Conservation (phyloP, 92 coral and sea anemone species). For the Paramuricea clavata region DNA sequence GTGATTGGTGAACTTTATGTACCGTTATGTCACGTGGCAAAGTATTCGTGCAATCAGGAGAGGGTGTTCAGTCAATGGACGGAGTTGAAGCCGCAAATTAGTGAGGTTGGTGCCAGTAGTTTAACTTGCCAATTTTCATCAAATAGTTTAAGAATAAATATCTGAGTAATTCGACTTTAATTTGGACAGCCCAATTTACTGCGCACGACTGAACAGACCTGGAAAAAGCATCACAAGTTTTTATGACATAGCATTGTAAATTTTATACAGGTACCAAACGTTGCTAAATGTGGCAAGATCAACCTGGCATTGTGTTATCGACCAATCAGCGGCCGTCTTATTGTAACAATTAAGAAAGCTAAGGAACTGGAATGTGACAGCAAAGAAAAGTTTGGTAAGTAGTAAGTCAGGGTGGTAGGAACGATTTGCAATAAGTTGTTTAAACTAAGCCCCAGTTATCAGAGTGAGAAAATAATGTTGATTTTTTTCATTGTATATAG, state of each 20-base stretch:
- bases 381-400: slow-evolving; percentile 36
- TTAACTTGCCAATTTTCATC: not conserved
- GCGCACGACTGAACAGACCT: too few species aligned
- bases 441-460: too few species aligned
- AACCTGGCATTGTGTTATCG: slow-evolving; percentile 96
- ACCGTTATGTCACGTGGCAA: slow-evolving; percentile 82
- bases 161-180: too few species aligned
- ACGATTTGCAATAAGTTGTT: not conserved
- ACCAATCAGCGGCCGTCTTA: slow-evolving; percentile 99
- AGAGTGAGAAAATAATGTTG: too few species aligned
- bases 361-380: slow-evolving; percentile 86
- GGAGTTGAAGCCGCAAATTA: slow-evolving; percentile 24
- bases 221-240: not conserved
- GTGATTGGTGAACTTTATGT: slow-evolving; percentile 93
- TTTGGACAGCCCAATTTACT: too few species aligned
- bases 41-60: slow-evolving; percentile 8
- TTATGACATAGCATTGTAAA: not conserved
- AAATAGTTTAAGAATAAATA: not conserved
- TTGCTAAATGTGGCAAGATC: slow-evolving; percentile 74
- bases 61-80: slow-evolving; percentile 30
- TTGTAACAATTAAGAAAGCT: slow-evolving; percentile 82
- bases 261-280: slow-evolving; percentile 1
- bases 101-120: slow-evolving; percentile 3
- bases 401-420: not conserved
- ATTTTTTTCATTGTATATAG: too few species aligned